phyloP scores from a whole-genome alignment of 35 echinoderm and acorn worm genomes.

The Patiria miniata region DNA sequence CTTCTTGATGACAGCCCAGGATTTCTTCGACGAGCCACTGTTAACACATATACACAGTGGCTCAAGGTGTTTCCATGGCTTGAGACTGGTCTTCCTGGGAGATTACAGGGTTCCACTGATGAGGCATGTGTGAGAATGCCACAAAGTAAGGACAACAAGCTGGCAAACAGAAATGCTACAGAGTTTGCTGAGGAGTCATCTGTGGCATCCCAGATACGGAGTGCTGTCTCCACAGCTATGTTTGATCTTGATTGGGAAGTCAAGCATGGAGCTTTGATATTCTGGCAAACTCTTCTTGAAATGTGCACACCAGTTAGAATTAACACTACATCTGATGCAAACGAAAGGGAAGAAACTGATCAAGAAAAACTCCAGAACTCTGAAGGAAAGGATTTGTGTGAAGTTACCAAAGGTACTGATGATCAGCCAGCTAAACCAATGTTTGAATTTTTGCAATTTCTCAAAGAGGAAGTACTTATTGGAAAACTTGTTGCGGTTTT shows the following conservation, averaged over 20 bases:
- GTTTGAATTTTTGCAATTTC: neutral
- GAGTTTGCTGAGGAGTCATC: neutral
- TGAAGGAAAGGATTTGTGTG: no score
- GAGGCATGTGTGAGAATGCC: no score
- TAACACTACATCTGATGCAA: no score
- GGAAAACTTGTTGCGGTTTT: neutral
- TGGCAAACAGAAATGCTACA: neutral
- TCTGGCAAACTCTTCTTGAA: slow-evolving; percentile 1
- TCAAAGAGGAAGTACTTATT: neutral
- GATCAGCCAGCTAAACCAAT: neutral
- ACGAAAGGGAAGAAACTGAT: no score
- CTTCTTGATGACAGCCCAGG: slow-evolving; percentile 3
- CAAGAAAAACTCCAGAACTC: no score
- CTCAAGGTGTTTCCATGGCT: slow-evolving; percentile 5
- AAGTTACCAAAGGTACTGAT: no score
- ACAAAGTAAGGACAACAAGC: neutral
- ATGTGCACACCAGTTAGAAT: neutral
- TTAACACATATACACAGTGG: neutral
- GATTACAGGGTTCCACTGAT: neutral
- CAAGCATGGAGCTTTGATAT: neutral
- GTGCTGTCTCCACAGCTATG: neutral
- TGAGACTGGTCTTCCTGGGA: neutral
- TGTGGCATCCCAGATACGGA: neutral
- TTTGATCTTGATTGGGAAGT: slow-evolving; percentile 21
- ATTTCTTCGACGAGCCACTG: neutral